phyloP scores from a whole-genome alignment of 2,888 invertebrate species.

The Atethmia centrago region DNA sequence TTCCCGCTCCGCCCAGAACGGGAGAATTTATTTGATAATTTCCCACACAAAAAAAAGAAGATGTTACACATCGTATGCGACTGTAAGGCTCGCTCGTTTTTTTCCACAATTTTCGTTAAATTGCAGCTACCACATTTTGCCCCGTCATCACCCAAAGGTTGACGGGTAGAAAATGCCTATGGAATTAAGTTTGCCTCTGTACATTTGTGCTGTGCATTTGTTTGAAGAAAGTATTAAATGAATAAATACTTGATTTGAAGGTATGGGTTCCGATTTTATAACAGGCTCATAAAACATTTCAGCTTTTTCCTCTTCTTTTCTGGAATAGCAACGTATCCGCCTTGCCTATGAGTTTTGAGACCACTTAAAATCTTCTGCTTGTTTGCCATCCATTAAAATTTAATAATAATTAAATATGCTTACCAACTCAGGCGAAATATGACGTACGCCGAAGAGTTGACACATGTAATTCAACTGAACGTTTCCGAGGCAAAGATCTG shows the following conservation, averaged over 20 bases:
- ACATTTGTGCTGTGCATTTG: too few species aligned
- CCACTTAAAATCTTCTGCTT: too few species aligned
- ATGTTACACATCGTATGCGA: too few species aligned
- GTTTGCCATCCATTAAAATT: too few species aligned
- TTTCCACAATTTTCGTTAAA: not conserved
- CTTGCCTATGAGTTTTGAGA: too few species aligned
- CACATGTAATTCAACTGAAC: conserved; percentile 64
- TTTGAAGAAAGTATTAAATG: not conserved
- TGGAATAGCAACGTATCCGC: too few species aligned
- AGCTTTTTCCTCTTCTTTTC: too few species aligned
- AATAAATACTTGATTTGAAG: not conserved
- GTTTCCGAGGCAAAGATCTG: conserved; percentile 67
- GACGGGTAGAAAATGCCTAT: not conserved
- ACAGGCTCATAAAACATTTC: not conserved
- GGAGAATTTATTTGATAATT: too few species aligned
- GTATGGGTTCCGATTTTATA: not conserved
- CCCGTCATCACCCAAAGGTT: not conserved
- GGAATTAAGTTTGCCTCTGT: too few species aligned
- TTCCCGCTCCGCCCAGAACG: too few species aligned
- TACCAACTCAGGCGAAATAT: conserved; percentile 63
- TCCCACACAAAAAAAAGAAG: too few species aligned
- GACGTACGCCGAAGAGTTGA: conserved; percentile 62
- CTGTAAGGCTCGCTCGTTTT: too few species aligned
- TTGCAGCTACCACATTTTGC: not conserved
- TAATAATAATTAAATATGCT: conserved; percentile 16